Base-by-base conservation (phyloP, 2,888 invertebrate genomes). In the Branchellion lobata region DNA sequence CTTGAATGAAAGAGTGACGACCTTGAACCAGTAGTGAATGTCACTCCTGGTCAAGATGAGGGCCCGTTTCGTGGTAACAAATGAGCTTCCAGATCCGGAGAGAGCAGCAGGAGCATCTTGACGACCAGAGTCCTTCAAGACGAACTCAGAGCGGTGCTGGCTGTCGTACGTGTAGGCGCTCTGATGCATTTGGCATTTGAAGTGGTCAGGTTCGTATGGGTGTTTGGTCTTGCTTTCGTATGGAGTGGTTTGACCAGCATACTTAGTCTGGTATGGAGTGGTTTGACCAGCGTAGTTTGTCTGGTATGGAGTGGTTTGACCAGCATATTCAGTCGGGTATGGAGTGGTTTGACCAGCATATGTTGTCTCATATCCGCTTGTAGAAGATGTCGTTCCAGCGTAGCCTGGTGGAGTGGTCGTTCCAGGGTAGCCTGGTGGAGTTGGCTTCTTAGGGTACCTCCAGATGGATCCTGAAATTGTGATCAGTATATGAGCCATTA, bases 181-280 rank as follows among this genome's bases (percentile, higher is more conserved):
- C 24, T 57, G 61, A 57, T 57, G 11, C 61, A n/a, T 57, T 8
- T 8, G 61, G 24, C 61, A 57, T 57, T 57, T 18, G n/a, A 57
- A 57, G 21, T 57, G 61, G n/a, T 24, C 24, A 14, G 61, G 61
- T 57, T 57, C 47, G 47, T 14, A 8, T 47, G 47, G 47, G 18
- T 47, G 18, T 8, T 14, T 18, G 47, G 47, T 8, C 18, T 47
- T 8, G 8, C 47, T 18, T 47, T 47, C 18, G 47, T 47, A 57
- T 57, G 61, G 61, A 57, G 61, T 57, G 61, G 61, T 57, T 57
- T 57, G 11, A 5, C 61, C 61, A 18, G 61, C 11, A n/a, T 57
- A 57, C n/a, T 24, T 57, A 5, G 61, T 57, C 21, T 24, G n/a
- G 24, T 57, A 57, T 24, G 21, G n/a, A 24, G 61, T 57, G 24